Percentiles rank a stretch among this genome's conserved stretches.
These are phyloP conservation scores for Limnephilus rhombicus DNA, from an alignment of 2,888 invertebrate genomes.

Conservation along the genomic window DNA sequence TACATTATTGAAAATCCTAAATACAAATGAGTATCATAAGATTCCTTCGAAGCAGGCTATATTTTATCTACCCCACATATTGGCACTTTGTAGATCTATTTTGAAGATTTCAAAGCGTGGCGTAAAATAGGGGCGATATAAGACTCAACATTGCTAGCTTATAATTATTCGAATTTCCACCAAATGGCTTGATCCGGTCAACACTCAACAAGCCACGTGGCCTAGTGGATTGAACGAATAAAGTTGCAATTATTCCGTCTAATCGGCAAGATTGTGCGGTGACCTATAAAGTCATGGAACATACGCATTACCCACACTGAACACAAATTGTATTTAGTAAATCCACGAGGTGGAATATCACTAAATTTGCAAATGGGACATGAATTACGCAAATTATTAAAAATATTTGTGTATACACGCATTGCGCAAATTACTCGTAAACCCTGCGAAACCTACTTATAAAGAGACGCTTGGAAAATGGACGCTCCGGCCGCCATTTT, in stretches of 20 bases:
- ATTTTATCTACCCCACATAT: slow-evolving; percentile 58
- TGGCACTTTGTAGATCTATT: slow-evolving; percentile 63
- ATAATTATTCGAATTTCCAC: neutral
- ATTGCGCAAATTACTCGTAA: no score
- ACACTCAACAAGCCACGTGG: neutral
- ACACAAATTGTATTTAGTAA: neutral
- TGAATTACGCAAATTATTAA: neutral
- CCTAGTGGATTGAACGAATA: neutral
- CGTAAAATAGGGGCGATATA: slow-evolving; percentile 56
- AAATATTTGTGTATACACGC: no score
- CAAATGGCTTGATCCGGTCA: neutral
- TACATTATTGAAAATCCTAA: slow-evolving; percentile 39
- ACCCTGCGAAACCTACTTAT: neutral
- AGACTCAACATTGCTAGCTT: neutral
- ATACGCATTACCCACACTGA: neutral
- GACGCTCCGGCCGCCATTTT: slow-evolving; percentile 59
- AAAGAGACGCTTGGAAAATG: neutral
- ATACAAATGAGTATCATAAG: slow-evolving; percentile 41
- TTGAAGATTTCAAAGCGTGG: slow-evolving; percentile 64
- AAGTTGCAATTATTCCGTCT: neutral
- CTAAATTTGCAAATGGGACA: neutral
- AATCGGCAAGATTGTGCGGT: neutral
- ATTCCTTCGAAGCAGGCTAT: slow-evolving; percentile 53
- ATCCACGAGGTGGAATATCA: neutral
- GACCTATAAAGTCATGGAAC: neutral